Evolutionary conservation across 2,888 invertebrate genomes (phyloP).

Genomic region (Dermolepida albohirtum): DNA sequence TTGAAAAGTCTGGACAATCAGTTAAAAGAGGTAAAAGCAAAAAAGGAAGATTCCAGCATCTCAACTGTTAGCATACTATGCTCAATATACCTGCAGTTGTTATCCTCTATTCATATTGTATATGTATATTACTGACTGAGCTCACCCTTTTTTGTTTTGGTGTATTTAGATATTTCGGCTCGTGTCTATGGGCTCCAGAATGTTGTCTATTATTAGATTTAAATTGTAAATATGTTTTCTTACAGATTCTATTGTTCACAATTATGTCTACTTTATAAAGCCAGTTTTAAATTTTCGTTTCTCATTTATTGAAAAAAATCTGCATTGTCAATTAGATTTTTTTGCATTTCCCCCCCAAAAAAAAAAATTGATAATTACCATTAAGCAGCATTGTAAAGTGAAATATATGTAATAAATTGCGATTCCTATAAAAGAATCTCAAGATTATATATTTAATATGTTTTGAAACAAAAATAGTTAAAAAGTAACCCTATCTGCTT

Average conservation of each 20-base stretch:
- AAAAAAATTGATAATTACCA: too few relatives aligned
- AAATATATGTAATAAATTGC: too few relatives aligned
- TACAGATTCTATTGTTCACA: constrained; percentile 13
- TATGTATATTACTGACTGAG: constrained; percentile 15
- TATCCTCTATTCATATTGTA: constrained; percentile 6
- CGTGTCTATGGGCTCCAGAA: constrained; percentile 32
- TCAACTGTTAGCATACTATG: constrained; percentile 12
- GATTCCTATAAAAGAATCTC: too few relatives aligned
- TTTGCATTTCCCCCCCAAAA: too few relatives aligned
- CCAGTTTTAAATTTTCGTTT: too few relatives aligned
- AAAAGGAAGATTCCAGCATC: constrained; percentile 28
- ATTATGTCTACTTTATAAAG: background rate
- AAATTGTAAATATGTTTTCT: constrained; percentile 19
- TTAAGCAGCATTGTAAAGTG: too few relatives aligned
- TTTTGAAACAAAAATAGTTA: too few relatives aligned
- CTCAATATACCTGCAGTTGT: constrained; percentile 25
- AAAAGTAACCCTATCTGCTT: too few relatives aligned
- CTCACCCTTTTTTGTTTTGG: constrained; percentile 23
- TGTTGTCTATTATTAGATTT: constrained; percentile 17
- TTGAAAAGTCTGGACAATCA: constrained; percentile 90
- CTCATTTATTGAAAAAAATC: too few relatives aligned
- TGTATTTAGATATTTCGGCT: constrained; percentile 18
- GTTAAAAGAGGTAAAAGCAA: constrained; percentile 88
- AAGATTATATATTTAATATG: too few relatives aligned
- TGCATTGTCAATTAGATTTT: too few relatives aligned